Evolutionary conservation across 2,888 invertebrate genomes (phyloP), one percentile per base, ranked within the genome.

Genomic region (Ophraella communa): DNA sequence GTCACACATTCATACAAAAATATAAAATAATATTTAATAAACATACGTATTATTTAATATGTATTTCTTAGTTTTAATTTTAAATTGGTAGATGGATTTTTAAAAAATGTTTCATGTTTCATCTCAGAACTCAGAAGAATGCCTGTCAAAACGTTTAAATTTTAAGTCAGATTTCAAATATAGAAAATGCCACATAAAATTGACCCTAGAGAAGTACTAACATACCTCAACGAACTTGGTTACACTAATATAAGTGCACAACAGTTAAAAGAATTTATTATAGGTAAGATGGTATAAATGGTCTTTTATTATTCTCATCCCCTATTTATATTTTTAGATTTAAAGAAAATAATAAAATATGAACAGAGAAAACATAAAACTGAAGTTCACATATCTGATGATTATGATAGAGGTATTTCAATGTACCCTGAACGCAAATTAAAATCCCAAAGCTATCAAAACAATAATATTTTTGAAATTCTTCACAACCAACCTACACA

Each of bases 201-300:
- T 77, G 89, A 91, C 80, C 88, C 92, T n/a, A 85, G 87, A 76
- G 90, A 91, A 82, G 88, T 93, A 77, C 83, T 93, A 71, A 82
- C 85, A 69, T 89, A 92, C 83, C 82, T 93, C 74, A 91, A 92
- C 82, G 86, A 90, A 76, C 83, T 92, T 74, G 93, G 93, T 62
- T 92, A 91, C 77, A 86, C 88, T 62, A 91, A 92, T 77, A 88
- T 93, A 71, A 89, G 88, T 65, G 88, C 89, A 17, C 86, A 88
- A 79, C 90, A 92, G 77, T 83, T 93, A 58, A 91, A 91, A 83
- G 89, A 88, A 78, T 93, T 93, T 79, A 89, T 93, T 77, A 89
- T 87, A 86, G 92, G 93, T 92, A 83, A 78, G 8, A 30, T 30
- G 8, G 11, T 30, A 67, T 53, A 14, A 2, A 1, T 21, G 33